phyloP scores from a whole-genome alignment of 2,888 invertebrate genomes.

The Gryllus longicercus region DNA sequence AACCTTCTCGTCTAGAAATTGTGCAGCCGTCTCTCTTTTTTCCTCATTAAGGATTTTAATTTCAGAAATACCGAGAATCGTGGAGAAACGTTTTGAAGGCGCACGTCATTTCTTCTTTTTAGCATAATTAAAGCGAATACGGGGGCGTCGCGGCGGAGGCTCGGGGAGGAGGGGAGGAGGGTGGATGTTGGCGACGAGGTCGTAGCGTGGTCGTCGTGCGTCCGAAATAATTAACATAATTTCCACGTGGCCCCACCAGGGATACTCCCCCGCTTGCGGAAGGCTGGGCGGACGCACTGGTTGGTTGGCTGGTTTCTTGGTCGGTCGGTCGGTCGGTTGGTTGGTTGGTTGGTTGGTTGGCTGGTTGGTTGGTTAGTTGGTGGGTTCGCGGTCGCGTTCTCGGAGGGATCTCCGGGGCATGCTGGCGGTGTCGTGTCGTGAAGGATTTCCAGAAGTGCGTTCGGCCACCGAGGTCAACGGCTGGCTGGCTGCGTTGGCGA shows the following conservation, averaged over 20 bases:
- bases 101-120: not conserved
- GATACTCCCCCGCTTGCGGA: not conserved
- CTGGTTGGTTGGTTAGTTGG: too few relatives aligned
- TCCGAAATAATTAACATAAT: not conserved
- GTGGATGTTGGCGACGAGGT: not conserved
- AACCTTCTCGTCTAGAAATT: not conserved
- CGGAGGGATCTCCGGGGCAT: too few relatives aligned
- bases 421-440: too few relatives aligned
- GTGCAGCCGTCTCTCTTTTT: not conserved
- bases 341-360: too few relatives aligned
- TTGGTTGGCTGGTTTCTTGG: too few relatives aligned
- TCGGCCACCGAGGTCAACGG: too few relatives aligned
- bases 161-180: not conserved
- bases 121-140: not conserved
- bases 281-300: too few relatives aligned
- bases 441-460: too few relatives aligned
- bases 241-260: not conserved
- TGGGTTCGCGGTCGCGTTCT: too few relatives aligned
- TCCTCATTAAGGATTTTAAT: conserved; percentile 17
- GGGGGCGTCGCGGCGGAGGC: not conserved
- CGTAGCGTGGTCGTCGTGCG: not conserved
- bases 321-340: too few relatives aligned
- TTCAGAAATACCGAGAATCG: not conserved
- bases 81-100: not conserved
- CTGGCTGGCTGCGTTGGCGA: too few relatives aligned